A percentile compares a stretch with the other conserved stretches of the same genome.
Conservation (phyloP, 2,888 invertebrate species). For the Andrena praecox region DNA sequence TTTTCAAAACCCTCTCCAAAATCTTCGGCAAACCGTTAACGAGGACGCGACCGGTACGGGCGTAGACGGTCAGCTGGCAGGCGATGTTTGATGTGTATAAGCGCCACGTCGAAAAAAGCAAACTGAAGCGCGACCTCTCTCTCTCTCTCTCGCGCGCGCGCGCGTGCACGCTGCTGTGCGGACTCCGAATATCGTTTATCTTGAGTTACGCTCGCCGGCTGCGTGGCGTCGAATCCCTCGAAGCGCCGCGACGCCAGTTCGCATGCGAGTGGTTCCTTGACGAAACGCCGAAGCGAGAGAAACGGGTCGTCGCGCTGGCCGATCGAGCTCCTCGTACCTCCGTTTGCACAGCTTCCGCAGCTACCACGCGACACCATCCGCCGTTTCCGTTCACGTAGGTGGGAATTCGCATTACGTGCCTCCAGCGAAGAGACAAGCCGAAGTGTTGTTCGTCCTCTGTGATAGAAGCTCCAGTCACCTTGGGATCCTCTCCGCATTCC, state of each 20-base stretch:
- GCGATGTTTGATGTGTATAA: constrained; percentile 14
- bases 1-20: too few relatives aligned
- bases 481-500: too few relatives aligned
- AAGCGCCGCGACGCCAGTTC: constrained; percentile 57
- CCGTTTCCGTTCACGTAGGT: not conserved
- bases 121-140: constrained; percentile 26
- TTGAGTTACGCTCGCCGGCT: constrained; percentile 64
- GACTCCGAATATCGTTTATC: constrained; percentile 55
- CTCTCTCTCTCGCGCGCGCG: constrained; percentile 27
- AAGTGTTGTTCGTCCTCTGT: not conserved
- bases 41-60: too few relatives aligned
- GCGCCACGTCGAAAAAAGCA: constrained; percentile 31
- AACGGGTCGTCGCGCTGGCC: constrained; percentile 9
- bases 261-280: constrained; percentile 47
- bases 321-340: not conserved
- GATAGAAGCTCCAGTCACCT: not conserved
- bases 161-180: constrained; percentile 57
- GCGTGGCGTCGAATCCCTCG: constrained; percentile 47
- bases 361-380: not conserved
- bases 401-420: not conserved
- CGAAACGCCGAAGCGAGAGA: constrained; percentile 28
- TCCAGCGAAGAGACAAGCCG: not conserved
- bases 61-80: constrained; percentile 38
- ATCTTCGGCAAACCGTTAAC: too few relatives aligned
- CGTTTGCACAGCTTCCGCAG: not conserved